Base-by-base conservation (phyloP, 2,888 invertebrate genomes). In the Leptinotarsa juncta region DNA sequence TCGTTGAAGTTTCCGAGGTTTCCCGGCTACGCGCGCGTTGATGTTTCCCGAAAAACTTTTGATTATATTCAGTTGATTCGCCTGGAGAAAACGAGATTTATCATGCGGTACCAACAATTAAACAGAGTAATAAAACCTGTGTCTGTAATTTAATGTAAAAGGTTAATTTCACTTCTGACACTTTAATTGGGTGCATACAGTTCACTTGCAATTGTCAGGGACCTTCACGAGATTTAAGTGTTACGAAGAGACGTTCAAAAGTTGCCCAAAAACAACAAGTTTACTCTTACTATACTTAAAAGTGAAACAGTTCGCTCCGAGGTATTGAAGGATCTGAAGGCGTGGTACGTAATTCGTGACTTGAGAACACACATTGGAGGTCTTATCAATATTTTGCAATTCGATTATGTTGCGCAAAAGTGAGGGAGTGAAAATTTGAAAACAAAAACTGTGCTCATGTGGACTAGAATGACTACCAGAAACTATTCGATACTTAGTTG, bases 271-370 rank as follows among this genome's bases (percentile, higher is more conserved):
- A 76, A 72, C 75, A 70, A 72, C 76, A 60, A 66, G 76, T 76
- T 76, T 76, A 66, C 65, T 73, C 75, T 69, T 69, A 69, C 69
- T 69, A 69, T 69, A 76, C 74, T 76, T 72, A 76, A 78, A 78
- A 78, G 78, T 78, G 78, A 78, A 78, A 78, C 78, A 76, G 76
- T 77, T 74, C 72, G 71, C 73, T 75, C 69, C 60, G 71, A 78
- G 78, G 78, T 78, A 76, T 69, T 72, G 71, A 72, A 75, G 69
- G 72, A 75, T 75, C 72, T 67, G 68, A 76, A 78, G 78, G 76
- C 78, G 78, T 78, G 78, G 76, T 78, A 74, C 70, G 66, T 74
- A 72, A 75, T 75, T 75, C 75, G 75, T 75, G 75, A 75, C 72
- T 72, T 51, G 42, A 72, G 66, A 68, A 68, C 71, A 68, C 68